Percentiles rank a stretch among this genome's conserved stretches.
Conservation (phyloP, 2,113 vertebrate genomes). For the Perognathus longimembris region DNA sequence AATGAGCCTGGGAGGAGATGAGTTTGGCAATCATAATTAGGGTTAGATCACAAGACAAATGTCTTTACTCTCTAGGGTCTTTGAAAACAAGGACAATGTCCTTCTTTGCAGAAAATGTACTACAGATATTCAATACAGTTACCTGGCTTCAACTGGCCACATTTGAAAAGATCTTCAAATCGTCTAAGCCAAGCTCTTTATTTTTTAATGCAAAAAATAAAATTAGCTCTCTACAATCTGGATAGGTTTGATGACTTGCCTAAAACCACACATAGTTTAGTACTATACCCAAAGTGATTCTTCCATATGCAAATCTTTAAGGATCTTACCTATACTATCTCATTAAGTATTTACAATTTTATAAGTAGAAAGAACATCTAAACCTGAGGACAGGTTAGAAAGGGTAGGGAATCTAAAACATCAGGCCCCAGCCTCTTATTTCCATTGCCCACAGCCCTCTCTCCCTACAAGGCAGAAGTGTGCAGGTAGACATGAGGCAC, state of each 20-base stretch:
- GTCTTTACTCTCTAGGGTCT: constrained; percentile 15
- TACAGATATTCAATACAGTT: background rate
- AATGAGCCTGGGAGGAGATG: background rate
- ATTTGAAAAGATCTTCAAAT: constrained; percentile 41
- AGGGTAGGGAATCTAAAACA: background rate
- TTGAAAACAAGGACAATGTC: background rate
- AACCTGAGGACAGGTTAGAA: background rate
- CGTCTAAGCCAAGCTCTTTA: background rate
- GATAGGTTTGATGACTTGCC: background rate
- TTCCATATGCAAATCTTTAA: background rate
- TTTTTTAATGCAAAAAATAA: background rate
- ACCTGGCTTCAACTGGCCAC: constrained; percentile 8
- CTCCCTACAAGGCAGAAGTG: background rate
- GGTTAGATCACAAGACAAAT: background rate
- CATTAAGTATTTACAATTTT: background rate
- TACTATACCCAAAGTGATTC: background rate
- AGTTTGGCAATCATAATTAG: background rate
- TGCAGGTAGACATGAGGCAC: background rate
- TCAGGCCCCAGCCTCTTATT: background rate
- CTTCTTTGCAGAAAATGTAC: background rate
- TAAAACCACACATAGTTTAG: background rate
- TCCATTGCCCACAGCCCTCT: background rate
- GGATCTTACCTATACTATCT: background rate
- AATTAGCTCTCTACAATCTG: background rate
- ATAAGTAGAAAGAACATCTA: background rate